Evolutionary conservation across 2,888 invertebrate genomes (phyloP).

Genomic region (Eremobia ochroleuca): DNA sequence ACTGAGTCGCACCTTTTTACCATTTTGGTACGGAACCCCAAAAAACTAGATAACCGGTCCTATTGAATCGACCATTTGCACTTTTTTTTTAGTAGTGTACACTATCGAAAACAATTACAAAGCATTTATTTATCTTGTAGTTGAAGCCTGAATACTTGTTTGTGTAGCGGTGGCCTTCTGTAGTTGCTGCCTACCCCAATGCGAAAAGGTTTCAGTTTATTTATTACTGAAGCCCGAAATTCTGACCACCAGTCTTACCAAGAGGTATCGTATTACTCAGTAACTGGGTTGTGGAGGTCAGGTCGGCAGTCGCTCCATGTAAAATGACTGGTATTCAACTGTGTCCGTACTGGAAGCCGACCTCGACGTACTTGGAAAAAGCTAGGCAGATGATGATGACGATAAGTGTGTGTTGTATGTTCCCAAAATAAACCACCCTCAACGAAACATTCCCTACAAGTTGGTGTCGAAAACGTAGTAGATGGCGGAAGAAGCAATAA

Average conservation of each 20-base stretch:
- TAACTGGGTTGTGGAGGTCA: neutral
- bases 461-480: conserved; percentile 46
- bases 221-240: no score
- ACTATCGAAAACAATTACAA: neutral
- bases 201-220: neutral
- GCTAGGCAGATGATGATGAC: neutral
- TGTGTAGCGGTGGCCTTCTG: neutral
- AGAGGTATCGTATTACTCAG: neutral
- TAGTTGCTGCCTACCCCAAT: no score
- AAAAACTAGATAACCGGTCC: no score
- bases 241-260: neutral
- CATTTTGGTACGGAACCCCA: no score
- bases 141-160: neutral
- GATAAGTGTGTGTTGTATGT: neutral
- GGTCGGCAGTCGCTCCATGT: neutral
- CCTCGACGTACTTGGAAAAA: neutral
- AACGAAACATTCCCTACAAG: conserved; percentile 30
- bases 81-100: neutral
- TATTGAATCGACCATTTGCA: neutral
- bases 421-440: conserved; percentile 17
- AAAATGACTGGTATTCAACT: neutral
- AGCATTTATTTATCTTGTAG: neutral
- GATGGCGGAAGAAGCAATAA: conserved; percentile 61
- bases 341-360: neutral
- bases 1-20: no score